Base-by-base conservation (phyloP, 2,797 vertebrate genomes). In the Poecile montanus region DNA sequence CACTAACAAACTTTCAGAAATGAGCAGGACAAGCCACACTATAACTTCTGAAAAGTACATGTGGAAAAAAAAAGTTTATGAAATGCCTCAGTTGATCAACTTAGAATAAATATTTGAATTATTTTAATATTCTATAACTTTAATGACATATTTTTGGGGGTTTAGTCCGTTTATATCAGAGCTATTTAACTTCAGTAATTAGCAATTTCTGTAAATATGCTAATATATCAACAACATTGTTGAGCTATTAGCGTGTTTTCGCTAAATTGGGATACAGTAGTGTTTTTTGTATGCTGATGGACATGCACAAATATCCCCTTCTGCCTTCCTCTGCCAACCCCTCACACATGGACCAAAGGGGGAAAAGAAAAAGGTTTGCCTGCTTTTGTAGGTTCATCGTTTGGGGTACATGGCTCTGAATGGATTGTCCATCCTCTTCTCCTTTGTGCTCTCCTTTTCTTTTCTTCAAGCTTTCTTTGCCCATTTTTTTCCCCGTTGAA, bases 341-440 rank as follows among this genome's bases (percentile, higher is more conserved):
- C 22, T 50, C 19, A 0, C 29, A 12, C 4, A 0, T 1, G 0
- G 32, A 14, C 20, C 20, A 7, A 50, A 44, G 16, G 0, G 6
- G 3, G 11, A 23, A 48, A 85, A 67, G 22, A 61, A 62, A 16
- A 7, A 11, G 40, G 2, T 91, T 97, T 96, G 91, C 98, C 98
- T 98, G 91, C 88, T 98, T 97, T 53, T 96, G 97, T 74, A 98
- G 97, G 57, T 26, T 97, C 9, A 21, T 97, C 4, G 32, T 85
- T 95, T 97, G 95, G 27, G 66, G 61, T 50, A 97, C 91, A 0
- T 91, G 65, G 8, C 81, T 96, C 75, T 93, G 71, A 29, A 67
- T 7, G 2, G 97, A 96, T 15, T 89, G 67, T 34, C 76, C 80
- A 44, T 97, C 97, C 20, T 86, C 93, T 56, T 15, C 9, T 67